Base-by-base conservation (phyloP, 1,140 invertebrate genomes). In the Dryas iulia region DNA sequence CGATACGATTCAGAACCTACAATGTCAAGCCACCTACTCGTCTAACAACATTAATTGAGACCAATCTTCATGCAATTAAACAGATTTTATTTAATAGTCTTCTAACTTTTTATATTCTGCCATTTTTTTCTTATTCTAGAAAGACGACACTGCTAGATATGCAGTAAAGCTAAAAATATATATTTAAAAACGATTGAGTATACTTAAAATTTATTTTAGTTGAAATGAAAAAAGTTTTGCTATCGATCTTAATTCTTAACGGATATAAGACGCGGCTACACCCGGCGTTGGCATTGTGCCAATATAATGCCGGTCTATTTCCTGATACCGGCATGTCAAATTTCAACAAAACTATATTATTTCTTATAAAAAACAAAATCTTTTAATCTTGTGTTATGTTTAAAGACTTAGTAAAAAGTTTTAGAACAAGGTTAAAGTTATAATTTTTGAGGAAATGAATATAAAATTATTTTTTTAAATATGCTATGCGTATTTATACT, bases 231-330 rank as follows among this genome's bases (percentile, higher is more conserved):
- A 69, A 57, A 30, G 30, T 25, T 54, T 33, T 39, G 28, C 14
- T 81, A 83, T 84, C 73, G 80, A 84, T 84, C 69, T 61, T 71
- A 75, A 75, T 57, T 84, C 69, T 61, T 71, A 75, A 75, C 59
- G 72, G 73, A 74, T 73, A 77, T 69, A 62, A 69, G 78, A 73
- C 67, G 72, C 71, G 65, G 76, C 78, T 53, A 65, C 85, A 69
- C 78, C 81, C 72, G 60, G 54, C 24, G 59, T 75, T 86, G 85
- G 84, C 80, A 71, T 77, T 77, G 69, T 59, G 83, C 87, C 87
- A 89, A 78, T 73, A 77, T 78, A 82, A 81, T 31, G 74, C 76
- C 80, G 79, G 73, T n/a, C 64, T 78, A 68, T 74, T 74, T 69
- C 56, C 23, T 59, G 28, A 26, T 39, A 23, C 68, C 68, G 68